Evolutionary conservation across 2,113 vertebrate species (phyloP).

Genomic region (Nothocercus nigrocapillus): DNA sequence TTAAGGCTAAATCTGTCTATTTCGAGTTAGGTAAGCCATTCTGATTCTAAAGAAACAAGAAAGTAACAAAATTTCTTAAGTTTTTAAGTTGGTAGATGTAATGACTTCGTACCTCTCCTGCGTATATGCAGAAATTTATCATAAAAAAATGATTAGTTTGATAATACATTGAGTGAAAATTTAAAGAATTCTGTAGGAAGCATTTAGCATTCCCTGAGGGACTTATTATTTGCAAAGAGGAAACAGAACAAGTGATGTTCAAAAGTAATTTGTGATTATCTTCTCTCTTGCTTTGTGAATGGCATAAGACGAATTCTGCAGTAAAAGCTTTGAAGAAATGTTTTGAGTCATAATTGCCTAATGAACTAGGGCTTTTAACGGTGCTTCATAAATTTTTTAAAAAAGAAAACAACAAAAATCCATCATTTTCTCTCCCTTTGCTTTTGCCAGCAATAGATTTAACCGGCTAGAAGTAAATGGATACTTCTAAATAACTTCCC

Average conservation of each 20-base stretch:
- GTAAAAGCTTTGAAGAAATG: conserved; percentile 20
- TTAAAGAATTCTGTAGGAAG: neutral
- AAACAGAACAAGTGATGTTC: neutral
- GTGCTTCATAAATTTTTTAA: conserved; percentile 23
- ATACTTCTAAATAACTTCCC: conserved; percentile 58
- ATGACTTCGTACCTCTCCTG: neutral
- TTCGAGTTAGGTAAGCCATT: neutral
- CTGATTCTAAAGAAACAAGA: neutral
- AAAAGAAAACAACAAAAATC: conserved; percentile 41
- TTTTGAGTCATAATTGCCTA: conserved; percentile 35
- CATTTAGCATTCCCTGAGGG: neutral
- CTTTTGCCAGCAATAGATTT: conserved; percentile 56
- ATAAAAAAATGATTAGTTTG: neutral
- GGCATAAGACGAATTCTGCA: neutral
- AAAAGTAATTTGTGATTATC: conserved; percentile 23
- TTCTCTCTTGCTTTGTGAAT: conserved; percentile 17
- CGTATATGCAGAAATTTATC: neutral
- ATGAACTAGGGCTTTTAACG: conserved; percentile 35
- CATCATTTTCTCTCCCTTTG: conserved; percentile 23
- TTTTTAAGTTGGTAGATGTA: neutral
- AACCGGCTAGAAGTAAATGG: conserved; percentile 62
- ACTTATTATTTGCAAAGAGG: neutral
- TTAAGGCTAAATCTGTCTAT: neutral
- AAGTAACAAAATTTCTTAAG: neutral
- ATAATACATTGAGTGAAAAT: neutral